Evolutionary conservation across 2,113 vertebrate genomes (phyloP).

Genomic region (Eublepharis macularius): DNA sequence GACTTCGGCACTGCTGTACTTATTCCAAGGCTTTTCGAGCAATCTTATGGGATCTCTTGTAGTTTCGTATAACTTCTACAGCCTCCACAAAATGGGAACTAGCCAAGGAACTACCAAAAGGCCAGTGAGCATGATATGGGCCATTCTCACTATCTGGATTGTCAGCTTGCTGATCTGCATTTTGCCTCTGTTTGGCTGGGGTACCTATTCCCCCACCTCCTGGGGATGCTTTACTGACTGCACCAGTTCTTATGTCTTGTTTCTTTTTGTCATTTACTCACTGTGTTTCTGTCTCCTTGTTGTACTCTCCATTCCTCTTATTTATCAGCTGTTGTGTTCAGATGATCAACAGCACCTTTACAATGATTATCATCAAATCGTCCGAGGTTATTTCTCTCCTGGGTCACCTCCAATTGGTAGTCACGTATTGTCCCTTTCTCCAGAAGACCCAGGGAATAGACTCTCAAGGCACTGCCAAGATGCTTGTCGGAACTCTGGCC

Average conservation of each 20-base stretch:
- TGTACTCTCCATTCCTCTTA: conserved; percentile 82
- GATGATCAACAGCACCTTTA: conserved; percentile 77
- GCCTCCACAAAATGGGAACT: conserved; percentile 67
- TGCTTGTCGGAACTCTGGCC: conserved; percentile 46
- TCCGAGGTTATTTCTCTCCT: conserved; percentile 64
- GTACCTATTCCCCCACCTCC: conserved; percentile 80
- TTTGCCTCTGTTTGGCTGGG: conserved; percentile 91
- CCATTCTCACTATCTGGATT: conserved; percentile 81
- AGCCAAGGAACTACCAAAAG: conserved; percentile 63
- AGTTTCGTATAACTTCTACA: conserved; percentile 90
- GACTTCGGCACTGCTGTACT: conserved; percentile 86
- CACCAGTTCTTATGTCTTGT: conserved; percentile 79
- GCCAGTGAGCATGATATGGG: conserved; percentile 72
- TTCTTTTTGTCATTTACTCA: conserved; percentile 82
- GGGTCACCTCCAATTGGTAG: conserved; percentile 71
- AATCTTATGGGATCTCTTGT: conserved; percentile 91
- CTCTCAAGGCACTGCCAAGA: conserved; percentile 72
- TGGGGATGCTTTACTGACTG: conserved; percentile 87
- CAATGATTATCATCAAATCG: conserved; percentile 72
- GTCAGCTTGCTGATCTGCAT: conserved; percentile 83
- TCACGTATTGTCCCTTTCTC: conserved; percentile 68
- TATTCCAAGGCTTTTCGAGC: conserved; percentile 92
- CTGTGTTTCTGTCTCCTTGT: conserved; percentile 82
- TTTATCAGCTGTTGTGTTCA: conserved; percentile 87
- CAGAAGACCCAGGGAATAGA: conserved; percentile 72